phyloP scores from a whole-genome alignment of 2,113 vertebrate genomes.

The Dicrurus megarhynchus region DNA sequence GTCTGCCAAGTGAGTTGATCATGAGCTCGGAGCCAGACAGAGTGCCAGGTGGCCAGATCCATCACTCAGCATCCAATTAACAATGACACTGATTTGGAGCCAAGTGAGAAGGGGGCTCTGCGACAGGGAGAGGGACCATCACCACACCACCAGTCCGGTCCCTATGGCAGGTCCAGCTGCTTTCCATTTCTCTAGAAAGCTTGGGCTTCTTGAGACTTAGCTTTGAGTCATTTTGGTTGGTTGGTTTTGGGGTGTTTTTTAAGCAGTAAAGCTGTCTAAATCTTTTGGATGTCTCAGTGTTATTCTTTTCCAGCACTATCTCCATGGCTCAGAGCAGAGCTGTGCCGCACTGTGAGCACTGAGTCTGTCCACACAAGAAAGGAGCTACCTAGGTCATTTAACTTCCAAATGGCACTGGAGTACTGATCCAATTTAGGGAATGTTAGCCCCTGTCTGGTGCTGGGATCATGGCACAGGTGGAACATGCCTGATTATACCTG shows the following conservation, averaged over 20 bases:
- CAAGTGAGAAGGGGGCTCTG: not conserved
- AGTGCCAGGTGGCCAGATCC: conserved; percentile 65
- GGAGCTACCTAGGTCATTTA: not conserved
- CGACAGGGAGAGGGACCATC: not conserved
- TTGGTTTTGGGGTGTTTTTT: not conserved
- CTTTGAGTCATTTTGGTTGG: not conserved
- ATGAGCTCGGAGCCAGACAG: conserved; percentile 42
- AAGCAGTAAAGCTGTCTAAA: not conserved
- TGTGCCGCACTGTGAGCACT: not conserved
- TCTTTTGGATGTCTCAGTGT: not conserved
- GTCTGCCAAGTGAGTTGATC: conserved; percentile 18
- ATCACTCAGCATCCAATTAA: conserved; percentile 48
- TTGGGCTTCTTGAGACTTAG: not conserved
- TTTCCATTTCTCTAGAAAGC: not conserved
- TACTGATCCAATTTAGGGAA: not conserved
- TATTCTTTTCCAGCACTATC: not conserved
- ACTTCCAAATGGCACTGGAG: not conserved
- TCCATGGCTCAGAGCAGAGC: not conserved
- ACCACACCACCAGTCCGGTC: accelerated
- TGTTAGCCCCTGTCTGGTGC: not conserved
- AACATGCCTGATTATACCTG: not conserved
- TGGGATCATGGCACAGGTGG: not conserved
- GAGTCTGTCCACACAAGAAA: not conserved
- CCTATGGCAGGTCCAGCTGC: not conserved
- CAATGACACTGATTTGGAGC: not conserved